A percentile compares a stretch with the other conserved stretches of the same genome.
Conservation (phyloP, 2,888 invertebrate genomes). For the Eristalis tenax region DNA sequence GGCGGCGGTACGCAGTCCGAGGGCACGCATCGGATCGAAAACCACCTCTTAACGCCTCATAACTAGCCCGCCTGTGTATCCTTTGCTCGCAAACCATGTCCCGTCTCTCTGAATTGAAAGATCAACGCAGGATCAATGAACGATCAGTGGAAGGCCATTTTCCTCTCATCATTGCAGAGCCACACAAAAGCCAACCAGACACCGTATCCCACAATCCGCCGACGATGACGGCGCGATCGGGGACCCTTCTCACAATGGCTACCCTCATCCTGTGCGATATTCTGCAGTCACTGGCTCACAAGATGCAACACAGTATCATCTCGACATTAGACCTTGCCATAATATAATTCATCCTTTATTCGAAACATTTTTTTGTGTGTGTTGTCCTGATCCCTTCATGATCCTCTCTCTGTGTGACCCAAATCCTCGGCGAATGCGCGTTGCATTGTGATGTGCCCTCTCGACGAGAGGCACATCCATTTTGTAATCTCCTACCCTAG, state of each 20-base stretch:
- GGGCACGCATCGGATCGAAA: too few species aligned
- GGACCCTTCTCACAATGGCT: background rate
- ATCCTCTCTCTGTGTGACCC: conserved; percentile 59
- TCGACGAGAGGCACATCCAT: conserved; percentile 29
- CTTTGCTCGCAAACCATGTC: too few species aligned
- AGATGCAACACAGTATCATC: conserved; percentile 67
- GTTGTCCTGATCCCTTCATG: conserved; percentile 50
- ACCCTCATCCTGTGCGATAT: background rate
- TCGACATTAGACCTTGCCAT: conserved; percentile 57
- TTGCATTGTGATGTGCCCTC: conserved; percentile 57
- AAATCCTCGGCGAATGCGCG: conserved; percentile 46
- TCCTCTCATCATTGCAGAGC: background rate
- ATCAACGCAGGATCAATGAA: too few species aligned
- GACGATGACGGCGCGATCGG: background rate
- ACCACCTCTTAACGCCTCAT: too few species aligned
- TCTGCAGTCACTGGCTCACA: conserved; percentile 11
- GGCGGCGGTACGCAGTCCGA: too few species aligned
- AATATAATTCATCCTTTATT: conserved; percentile 62
- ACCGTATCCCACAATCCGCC: background rate
- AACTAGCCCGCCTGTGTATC: too few species aligned
- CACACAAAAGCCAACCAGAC: background rate
- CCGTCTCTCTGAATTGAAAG: too few species aligned
- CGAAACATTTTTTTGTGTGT: conserved; percentile 38
- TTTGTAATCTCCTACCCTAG: conserved; percentile 31
- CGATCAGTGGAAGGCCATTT: too few species aligned